Conservation (phyloP, 2,113 vertebrate species). For the Salvelinus sp. region DNA sequence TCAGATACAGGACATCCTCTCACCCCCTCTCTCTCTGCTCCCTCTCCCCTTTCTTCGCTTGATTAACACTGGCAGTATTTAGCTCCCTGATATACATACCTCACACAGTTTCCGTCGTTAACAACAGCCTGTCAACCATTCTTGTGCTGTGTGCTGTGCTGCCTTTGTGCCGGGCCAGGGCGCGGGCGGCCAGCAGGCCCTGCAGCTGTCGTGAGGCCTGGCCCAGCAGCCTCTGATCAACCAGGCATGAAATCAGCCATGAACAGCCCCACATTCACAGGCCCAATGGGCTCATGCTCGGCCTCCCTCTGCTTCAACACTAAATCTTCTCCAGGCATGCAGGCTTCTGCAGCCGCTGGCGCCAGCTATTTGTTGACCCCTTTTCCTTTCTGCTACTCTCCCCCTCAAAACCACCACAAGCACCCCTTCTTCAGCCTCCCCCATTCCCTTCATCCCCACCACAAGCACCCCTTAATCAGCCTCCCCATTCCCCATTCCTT, state of each 20-base stretch:
- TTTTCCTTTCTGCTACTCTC: slow-evolving; percentile 12
- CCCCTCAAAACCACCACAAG: background rate
- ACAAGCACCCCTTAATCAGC: background rate
- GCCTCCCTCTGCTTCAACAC: slow-evolving; percentile 73
- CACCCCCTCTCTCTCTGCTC: background rate
- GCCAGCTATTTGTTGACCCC: slow-evolving; percentile 75
- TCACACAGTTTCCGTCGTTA: slow-evolving; percentile 81
- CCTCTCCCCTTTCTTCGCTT: slow-evolving; percentile 2
- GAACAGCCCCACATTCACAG: slow-evolving; percentile 78
- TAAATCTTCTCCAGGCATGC: slow-evolving; percentile 81
- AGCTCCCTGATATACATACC: slow-evolving; percentile 69
- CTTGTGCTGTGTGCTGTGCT: slow-evolving; percentile 70
- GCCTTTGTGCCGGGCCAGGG: slow-evolving; percentile 69
- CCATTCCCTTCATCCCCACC: background rate
- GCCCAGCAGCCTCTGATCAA: slow-evolving; percentile 83
- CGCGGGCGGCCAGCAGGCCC: slow-evolving; percentile 73
- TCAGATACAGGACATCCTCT: background rate
- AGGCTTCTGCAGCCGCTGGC: slow-evolving; percentile 74
- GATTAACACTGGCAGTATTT: slow-evolving; percentile 56
- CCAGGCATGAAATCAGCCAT: slow-evolving; percentile 59
- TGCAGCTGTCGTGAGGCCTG: slow-evolving; percentile 83
- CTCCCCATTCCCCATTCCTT: no score
- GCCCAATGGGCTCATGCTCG: slow-evolving; percentile 74
- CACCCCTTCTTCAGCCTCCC: background rate
- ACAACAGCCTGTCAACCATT: slow-evolving; percentile 82